Base-by-base conservation (phyloP, 2,113 vertebrate species). In the Ctenodactylus gundi region DNA sequence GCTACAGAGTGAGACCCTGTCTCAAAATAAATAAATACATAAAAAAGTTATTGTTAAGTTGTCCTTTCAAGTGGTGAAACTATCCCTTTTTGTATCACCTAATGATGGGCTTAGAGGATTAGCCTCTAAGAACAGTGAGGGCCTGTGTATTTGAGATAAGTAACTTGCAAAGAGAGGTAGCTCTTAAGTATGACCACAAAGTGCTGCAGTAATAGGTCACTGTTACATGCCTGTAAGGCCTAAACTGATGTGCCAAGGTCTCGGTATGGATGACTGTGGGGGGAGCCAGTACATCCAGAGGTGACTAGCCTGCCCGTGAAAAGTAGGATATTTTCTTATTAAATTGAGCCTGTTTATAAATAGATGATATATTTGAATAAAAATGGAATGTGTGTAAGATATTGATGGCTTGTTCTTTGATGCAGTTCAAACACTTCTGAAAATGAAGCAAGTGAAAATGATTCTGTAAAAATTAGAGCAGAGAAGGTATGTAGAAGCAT, bases 401-500 rank as follows among this genome's bases (percentile, higher is more conserved):
- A 60, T 1, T 97, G 51, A 96, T 23, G 62, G 29, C 73, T 94
- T 90, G 2, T 94, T 92, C 64, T 95, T 92, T 85, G 72, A 6
- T 68, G 29, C 67, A 97, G 97, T 57, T 67, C 13, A 0, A 64
- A 57, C 65, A 62, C 76, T 68, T 94, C 82, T 27, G 92, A 91
- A 85, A 58, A 34, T 14, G 93, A 97, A 94, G 77, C 82, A 60
- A 85, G 21, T 85, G 86, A 58, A 85, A 93, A 17, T 0, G 8
- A 88, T 14, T 85, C 77, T 85, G 0, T 85, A n/a, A 72, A 88
- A 76, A 20, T 29, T 14, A 57, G n/a, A n/a, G 44, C 62, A 11
- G 85, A 60, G 85, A 92, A 96, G 96, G 97, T 97, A 95, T 29
- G 97, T 95, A 39, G 51, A 39, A 36, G 0, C 57, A 20, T 39